phyloP scores from a whole-genome alignment of 2,888 invertebrate genomes.

The Drosophila neutralis region DNA sequence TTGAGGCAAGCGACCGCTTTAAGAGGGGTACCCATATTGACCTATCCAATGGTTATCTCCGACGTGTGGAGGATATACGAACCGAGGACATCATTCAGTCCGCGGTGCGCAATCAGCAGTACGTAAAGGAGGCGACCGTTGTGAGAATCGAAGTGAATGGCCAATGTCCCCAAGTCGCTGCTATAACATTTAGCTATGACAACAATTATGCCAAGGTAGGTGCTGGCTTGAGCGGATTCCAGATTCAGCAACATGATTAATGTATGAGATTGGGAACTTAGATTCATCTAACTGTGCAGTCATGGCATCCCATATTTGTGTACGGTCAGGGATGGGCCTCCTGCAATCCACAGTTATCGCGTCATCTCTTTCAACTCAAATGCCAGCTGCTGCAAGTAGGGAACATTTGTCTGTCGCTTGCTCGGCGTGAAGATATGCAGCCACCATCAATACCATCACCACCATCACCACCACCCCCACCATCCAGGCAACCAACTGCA shows the following conservation, averaged over 20 bases:
- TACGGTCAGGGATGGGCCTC: constrained; percentile 97
- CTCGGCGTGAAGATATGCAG: constrained; percentile 85
- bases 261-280: constrained; percentile 81
- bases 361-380: constrained; percentile 90
- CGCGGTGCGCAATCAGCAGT: constrained; percentile 90
- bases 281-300: constrained; percentile 93
- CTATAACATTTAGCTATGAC: constrained; percentile 92
- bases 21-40: constrained; percentile 91
- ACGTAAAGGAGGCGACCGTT: constrained; percentile 94
- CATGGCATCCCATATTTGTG: constrained; percentile 96
- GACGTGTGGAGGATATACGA: constrained; percentile 94
- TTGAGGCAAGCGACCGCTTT: constrained; percentile 61
- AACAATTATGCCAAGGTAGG: constrained; percentile 88
- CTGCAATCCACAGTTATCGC: constrained; percentile 91
- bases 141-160: constrained; percentile 88
- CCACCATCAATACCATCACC: not conserved
- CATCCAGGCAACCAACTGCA: not conserved
- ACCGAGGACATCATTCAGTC: constrained; percentile 95
- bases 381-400: constrained; percentile 94
- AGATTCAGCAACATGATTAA: not conserved
- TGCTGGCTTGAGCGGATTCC: not conserved
- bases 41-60: constrained; percentile 91
- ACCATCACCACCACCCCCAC: too few species aligned
- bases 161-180: constrained; percentile 84
- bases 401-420: constrained; percentile 94